A percentile compares a stretch with the other conserved stretches of the same genome.
Conservation (phyloP, 2,797 vertebrate genomes). For the Micromesistius poutassou region DNA sequence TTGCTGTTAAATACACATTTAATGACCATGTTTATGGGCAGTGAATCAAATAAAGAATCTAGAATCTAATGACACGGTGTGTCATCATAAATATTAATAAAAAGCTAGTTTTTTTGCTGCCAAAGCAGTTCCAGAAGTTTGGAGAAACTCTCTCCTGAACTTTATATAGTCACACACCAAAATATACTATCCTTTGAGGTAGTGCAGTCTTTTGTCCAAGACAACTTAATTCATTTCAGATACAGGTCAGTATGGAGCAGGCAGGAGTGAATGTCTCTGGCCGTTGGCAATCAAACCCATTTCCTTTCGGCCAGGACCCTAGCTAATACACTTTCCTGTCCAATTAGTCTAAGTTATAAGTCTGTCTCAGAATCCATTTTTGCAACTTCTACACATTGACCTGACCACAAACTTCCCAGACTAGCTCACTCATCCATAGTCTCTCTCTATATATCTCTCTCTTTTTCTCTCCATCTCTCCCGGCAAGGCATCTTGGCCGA, state of each 20-base stretch:
- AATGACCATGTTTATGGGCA: slow-evolving; percentile 47
- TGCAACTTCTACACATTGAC: too few relatives aligned
- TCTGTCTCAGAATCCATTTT: slow-evolving; percentile 13
- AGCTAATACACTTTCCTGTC: not conserved
- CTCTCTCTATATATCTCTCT: slow-evolving; percentile 13
- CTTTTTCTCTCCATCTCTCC: slow-evolving; percentile 17
- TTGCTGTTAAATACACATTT: slow-evolving; percentile 43
- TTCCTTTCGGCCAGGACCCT: not conserved
- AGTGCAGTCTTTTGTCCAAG: too few relatives aligned
- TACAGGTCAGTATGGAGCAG: not conserved
- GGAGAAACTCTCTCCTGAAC: not conserved
- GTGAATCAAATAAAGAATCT: slow-evolving; percentile 31
- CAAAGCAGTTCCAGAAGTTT: not conserved
- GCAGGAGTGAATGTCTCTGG: not conserved
- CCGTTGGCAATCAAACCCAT: not conserved
- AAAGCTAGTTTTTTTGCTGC: slow-evolving; percentile 45
- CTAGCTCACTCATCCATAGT: too few relatives aligned
- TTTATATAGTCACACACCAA: not conserved
- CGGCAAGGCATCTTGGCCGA: slow-evolving; percentile 39
- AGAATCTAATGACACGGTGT: slow-evolving; percentile 38
- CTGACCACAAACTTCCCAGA: too few relatives aligned
- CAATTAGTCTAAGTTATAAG: slow-evolving; percentile 20
- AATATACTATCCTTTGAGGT: not conserved
- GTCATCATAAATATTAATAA: slow-evolving; percentile 55
- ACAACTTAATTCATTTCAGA: not conserved